Evolutionary conservation across 1,140 invertebrate species (phyloP).

Genomic region (Trichoplusia ni): DNA sequence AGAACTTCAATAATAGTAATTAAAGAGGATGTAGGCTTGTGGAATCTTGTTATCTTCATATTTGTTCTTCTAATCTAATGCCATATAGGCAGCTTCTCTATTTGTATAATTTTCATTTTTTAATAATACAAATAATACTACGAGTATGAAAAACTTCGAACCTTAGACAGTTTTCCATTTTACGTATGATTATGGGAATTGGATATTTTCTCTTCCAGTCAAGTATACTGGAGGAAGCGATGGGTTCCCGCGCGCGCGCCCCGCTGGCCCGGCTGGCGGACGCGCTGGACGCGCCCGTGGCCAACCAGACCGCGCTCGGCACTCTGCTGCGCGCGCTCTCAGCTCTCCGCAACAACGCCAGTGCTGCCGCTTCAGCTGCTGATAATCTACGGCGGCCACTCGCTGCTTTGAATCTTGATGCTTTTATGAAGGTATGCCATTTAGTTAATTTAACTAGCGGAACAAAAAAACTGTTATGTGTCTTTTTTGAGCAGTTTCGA

Average conservation of each 20-base stretch:
- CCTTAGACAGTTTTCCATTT: not conserved
- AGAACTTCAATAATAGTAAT: too few relatives aligned
- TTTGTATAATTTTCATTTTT: too few relatives aligned
- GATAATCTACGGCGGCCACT: conserved; percentile 88
- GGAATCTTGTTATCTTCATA: too few relatives aligned
- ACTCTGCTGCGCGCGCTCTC: conserved; percentile 85
- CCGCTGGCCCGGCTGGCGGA: conserved; percentile 87
- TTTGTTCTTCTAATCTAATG: too few relatives aligned
- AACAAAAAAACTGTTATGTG: too few relatives aligned
- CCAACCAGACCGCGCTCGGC: conserved; percentile 87
- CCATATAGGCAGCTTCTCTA: too few relatives aligned
- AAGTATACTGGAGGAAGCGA: conserved; percentile 83
- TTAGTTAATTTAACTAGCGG: not conserved
- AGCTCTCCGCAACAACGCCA: conserved; percentile 86
- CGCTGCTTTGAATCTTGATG: conserved; percentile 85
- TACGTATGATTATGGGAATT: not conserved
- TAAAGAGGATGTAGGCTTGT: too few relatives aligned
- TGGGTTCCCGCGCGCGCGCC: conserved; percentile 85
- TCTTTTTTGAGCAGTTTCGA: too few relatives aligned
- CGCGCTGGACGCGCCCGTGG: conserved; percentile 87
- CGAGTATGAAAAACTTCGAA: not conserved
- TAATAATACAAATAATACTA: too few relatives aligned
- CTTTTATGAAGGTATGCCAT: conserved; percentile 81
- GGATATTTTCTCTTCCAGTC: conserved; percentile 60
- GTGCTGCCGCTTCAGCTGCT: conserved; percentile 86